Evolutionary conservation across 2,797 vertebrate genomes (phyloP), one percentile per base, ranked within the genome.

Genomic region (Enteromius viviparus): DNA sequence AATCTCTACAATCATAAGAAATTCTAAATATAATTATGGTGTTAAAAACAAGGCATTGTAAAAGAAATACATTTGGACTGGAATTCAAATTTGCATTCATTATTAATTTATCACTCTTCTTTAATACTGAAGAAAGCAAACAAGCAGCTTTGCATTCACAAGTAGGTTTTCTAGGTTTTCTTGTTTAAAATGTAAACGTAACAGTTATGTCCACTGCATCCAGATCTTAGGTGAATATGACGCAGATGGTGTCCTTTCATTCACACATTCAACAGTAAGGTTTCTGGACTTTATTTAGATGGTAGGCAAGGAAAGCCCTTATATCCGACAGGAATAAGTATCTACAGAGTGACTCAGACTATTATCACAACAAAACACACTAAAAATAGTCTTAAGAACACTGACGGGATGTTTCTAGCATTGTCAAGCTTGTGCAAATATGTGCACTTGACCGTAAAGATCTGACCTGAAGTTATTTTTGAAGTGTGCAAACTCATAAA

Each of bases 351-450:
- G 9, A n/a, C 14, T 29, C 17, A 21, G 37, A 47, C 40, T 75
- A 71, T 75, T 75, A 60, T 8, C 80, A 65, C 12, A 66, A 82
- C 60, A 82, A 19, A 53, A 23, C 26, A 1, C 2, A 8, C 45
- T 81, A 53, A 51, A 65, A 65, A 72, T 81, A 62, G 6, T n/a
- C 12, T 11, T 19, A 69, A 80, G 66, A n/a, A 60, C 23, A 72
- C 23, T 2, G 51, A 21, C 40, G 9, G 40, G 53, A 45, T 45
- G 47, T 9, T 29, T 58, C 23, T 17, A 26, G 37, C 15, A 70
- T 70, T 32, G 14, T 3, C 78, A 47, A 17, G 40, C 10, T 9
- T 34, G 37, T 47, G 47, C 32, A 45, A 45, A 80, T 80, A 45
- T 29, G 49, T 69, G 19, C 47, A 15, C 26, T n/a, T 34, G 58